Conservation (phyloP, 92 coral and sea anemone species). For the Actinernus sp. region DNA sequence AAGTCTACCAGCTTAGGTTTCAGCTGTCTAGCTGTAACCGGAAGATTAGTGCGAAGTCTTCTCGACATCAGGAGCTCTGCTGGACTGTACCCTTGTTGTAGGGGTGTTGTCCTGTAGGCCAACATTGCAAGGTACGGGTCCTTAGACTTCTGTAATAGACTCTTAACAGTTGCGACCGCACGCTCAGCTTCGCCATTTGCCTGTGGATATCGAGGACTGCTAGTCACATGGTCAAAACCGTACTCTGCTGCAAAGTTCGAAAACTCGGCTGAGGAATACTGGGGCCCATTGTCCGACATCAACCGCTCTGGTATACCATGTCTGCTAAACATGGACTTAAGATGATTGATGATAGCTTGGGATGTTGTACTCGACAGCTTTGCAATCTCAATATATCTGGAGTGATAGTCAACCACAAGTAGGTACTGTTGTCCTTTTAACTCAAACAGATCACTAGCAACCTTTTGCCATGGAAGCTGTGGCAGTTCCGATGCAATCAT, state of each 20-base stretch:
- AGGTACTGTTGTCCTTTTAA: constrained; percentile 23
- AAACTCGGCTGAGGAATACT: constrained; percentile 9
- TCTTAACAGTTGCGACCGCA: constrained; percentile 22
- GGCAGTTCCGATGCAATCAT: constrained; percentile 38
- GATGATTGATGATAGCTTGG: constrained; percentile 16
- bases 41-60: too few relatives aligned
- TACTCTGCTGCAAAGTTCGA: not conserved
- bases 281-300: constrained; percentile 20
- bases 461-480: constrained; percentile 22
- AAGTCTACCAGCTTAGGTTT: too few relatives aligned
- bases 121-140: constrained; percentile 42
- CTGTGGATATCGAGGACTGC: constrained; percentile 15
- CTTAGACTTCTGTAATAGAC: constrained; percentile 16
- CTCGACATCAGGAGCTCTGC: too few relatives aligned
- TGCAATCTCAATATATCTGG: constrained; percentile 30
- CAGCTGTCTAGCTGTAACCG: too few relatives aligned
- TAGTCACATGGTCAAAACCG: constrained; percentile 1
- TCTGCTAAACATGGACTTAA: constrained; percentile 25
- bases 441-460: constrained; percentile 38
- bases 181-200: constrained; percentile 30
- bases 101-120: constrained; percentile 24
- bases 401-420: constrained; percentile 31
- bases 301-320: constrained; percentile 14
- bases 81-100: too few relatives aligned
- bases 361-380: constrained; percentile 36